Conservation (phyloP, 2,113 vertebrate genomes). For the Todiramphus saurophagus region DNA sequence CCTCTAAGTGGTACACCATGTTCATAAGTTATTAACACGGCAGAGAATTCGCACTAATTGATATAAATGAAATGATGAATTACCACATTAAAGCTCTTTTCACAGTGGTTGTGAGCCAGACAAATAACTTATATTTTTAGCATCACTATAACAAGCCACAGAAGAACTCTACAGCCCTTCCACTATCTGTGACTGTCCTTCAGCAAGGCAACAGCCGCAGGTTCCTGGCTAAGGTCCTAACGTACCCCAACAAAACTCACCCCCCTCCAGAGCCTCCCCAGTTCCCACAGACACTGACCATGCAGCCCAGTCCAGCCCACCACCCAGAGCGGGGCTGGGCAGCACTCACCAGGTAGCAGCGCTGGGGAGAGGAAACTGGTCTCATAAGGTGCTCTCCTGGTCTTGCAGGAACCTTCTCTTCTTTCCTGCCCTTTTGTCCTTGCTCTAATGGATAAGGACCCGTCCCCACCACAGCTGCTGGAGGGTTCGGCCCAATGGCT, state of each 20-base stretch:
- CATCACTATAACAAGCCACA: accelerated
- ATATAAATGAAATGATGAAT: not conserved
- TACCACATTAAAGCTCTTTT: not conserved
- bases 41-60: not conserved
- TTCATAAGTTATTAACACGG: not conserved
- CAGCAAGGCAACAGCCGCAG: not conserved
- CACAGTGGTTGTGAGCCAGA: not conserved
- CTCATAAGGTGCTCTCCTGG: accelerated
- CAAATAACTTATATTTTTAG: not conserved
- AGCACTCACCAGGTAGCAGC: not conserved
- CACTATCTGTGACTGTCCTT: not conserved
- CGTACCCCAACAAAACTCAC: accelerated
- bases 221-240: accelerated
- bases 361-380: accelerated
- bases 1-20: not conserved
- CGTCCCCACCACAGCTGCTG: not conserved
- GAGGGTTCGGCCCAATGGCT: accelerated
- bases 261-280: accelerated
- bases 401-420: accelerated
- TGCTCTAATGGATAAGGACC: accelerated
- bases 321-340: accelerated
- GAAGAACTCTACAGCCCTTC: not conserved
- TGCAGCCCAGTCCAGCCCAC: not conserved
- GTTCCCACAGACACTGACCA: accelerated
- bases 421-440: not conserved